phyloP scores from a whole-genome alignment of 2,888 invertebrate species.

The Acrobasis consociella region DNA sequence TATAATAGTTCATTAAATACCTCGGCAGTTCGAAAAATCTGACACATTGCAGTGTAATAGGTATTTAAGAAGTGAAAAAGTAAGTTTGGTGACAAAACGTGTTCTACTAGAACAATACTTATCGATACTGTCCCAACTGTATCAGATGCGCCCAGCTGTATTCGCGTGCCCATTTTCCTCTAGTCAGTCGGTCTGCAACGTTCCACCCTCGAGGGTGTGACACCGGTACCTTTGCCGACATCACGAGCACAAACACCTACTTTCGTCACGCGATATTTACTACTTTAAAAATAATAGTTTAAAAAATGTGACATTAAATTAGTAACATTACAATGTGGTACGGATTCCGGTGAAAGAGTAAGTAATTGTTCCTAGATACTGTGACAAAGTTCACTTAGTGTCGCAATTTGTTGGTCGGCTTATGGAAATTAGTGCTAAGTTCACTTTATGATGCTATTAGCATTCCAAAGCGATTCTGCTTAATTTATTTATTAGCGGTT shows the following conservation, averaged over 20 bases:
- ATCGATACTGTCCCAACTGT: conserved; percentile 19
- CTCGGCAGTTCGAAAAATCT: no score
- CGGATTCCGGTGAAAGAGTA: conserved; percentile 39
- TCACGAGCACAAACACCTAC: conserved; percentile 21
- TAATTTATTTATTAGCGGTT: neutral
- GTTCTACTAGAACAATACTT: no score
- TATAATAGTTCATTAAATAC: no score
- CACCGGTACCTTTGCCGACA: conserved; percentile 19
- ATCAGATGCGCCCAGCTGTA: conserved; percentile 45
- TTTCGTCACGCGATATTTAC: conserved; percentile 30
- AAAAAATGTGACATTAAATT: conserved; percentile 45
- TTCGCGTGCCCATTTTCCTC: conserved; percentile 59
- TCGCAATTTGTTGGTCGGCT: conserved; percentile 1
- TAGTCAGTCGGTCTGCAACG: conserved; percentile 58
- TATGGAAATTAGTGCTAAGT: conserved; percentile 17
- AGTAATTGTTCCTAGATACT: conserved; percentile 32
- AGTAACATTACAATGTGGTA: conserved; percentile 33
- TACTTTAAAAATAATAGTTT: conserved; percentile 26
- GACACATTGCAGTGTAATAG: no score
- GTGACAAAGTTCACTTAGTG: conserved; percentile 1
- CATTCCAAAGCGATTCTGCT: neutral
- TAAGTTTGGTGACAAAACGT: no score
- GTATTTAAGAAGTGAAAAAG: no score
- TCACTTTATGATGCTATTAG: neutral
- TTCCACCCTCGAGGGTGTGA: conserved; percentile 37